Percentiles rank a stretch among this genome's conserved stretches.
Evolutionary conservation across 2,113 vertebrate genomes (phyloP).

Genomic region (Paradoxurus hermaphroditus): DNA sequence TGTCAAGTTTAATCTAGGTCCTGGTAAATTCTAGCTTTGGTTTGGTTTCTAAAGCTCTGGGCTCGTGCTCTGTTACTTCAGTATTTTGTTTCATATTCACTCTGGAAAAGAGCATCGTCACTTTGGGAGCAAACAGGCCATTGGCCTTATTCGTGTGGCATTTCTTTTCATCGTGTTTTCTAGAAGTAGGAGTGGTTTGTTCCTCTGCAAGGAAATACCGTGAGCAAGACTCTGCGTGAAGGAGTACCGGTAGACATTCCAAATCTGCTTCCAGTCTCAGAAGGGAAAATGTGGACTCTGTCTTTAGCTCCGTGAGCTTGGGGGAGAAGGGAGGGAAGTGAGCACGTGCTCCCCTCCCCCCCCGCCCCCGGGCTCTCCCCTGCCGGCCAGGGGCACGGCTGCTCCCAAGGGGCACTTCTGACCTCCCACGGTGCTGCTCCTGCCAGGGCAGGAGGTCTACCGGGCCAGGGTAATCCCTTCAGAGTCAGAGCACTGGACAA

Average conservation of each 20-base stretch:
- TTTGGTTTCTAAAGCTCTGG: conserved; percentile 1
- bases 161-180: not conserved
- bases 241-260: not conserved
- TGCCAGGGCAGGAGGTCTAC: not conserved
- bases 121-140: not conserved
- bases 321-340: not conserved
- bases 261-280: not conserved
- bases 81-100: not conserved
- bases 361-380: too few relatives aligned
- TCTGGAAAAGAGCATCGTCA: not conserved
- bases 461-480: not conserved
- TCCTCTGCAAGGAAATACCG: not conserved
- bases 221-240: not conserved
- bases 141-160: not conserved
- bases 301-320: not conserved
- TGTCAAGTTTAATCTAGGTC: not conserved
- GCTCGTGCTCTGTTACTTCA: not conserved
- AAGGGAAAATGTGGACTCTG: not conserved
- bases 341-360: too few relatives aligned
- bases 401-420: not conserved
- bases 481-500: not conserved
- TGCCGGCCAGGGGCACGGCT: not conserved
- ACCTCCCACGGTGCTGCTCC: not conserved
- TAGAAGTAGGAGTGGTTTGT: not conserved
- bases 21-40: not conserved